Percentiles rank a stretch among this genome's conserved stretches.
Conservation (phyloP, 1,140 invertebrate species). For the Musca domestica region DNA sequence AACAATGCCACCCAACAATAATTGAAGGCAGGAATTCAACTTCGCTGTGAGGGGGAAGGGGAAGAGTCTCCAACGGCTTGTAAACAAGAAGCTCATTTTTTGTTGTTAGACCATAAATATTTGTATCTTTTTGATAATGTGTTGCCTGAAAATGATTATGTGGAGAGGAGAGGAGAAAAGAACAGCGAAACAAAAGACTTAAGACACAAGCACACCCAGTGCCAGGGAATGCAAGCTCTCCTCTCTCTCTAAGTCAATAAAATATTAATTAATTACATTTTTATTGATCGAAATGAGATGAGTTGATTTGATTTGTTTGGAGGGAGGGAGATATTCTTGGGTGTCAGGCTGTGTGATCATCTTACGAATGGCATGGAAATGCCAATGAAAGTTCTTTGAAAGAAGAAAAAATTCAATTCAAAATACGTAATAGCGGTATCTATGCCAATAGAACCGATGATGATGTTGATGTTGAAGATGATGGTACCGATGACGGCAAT, state of each 20-base stretch:
- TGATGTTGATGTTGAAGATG: background rate
- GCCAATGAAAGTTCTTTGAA: slow-evolving; percentile 18
- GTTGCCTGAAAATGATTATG: too few species aligned
- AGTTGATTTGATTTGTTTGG: slow-evolving; percentile 6
- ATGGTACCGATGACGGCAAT: background rate
- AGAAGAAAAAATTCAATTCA: background rate
- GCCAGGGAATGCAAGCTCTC: too few species aligned
- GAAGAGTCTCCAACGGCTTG: too few species aligned
- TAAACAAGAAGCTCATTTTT: too few species aligned
- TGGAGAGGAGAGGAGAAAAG: too few species aligned
- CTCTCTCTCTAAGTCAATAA: slow-evolving; percentile 11
- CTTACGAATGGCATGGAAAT: background rate
- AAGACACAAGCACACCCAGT: too few species aligned
- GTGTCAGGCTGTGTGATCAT: background rate
- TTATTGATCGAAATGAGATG: slow-evolving; percentile 11
- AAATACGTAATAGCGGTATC: background rate
- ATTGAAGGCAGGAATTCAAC: too few species aligned
- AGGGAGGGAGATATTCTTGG: background rate
- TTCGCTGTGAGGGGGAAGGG: too few species aligned
- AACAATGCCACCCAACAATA: too few species aligned
- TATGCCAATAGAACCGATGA: background rate
- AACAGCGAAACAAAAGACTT: too few species aligned
- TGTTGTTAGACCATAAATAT: too few species aligned
- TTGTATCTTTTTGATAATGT: too few species aligned
- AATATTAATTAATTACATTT: slow-evolving; percentile 26